Conservation (phyloP, 2,113 vertebrate genomes). For the pig (Sus scrofa) region DNA sequence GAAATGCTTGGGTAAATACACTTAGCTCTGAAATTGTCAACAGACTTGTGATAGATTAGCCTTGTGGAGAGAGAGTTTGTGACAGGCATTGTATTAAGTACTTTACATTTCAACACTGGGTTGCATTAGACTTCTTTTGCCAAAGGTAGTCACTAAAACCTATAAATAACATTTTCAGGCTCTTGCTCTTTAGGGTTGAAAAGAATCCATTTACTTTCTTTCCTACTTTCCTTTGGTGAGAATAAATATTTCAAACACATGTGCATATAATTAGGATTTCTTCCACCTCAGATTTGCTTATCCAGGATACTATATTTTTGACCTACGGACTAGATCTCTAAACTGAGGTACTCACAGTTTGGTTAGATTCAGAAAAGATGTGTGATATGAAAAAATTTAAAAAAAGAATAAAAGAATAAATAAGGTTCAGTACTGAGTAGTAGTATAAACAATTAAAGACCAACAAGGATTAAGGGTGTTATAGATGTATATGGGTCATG, state of each 20-base stretch:
- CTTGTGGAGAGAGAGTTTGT: neutral
- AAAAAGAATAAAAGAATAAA: neutral
- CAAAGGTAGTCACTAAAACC: slow-evolving; percentile 49
- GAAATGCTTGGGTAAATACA: neutral
- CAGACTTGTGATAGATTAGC: neutral
- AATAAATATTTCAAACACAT: slow-evolving; percentile 33
- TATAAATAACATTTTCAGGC: neutral
- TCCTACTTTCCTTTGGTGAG: neutral
- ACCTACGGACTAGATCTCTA: neutral
- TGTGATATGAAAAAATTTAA: neutral
- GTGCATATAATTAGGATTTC: neutral
- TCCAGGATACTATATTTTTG: neutral
- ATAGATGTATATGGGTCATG: neutral
- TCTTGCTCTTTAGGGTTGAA: neutral
- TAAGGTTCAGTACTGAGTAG: neutral
- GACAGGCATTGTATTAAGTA: neutral
- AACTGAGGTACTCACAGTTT: neutral
- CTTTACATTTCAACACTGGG: neutral
- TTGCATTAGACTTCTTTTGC: neutral
- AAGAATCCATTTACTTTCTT: neutral
- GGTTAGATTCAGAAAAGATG: slow-evolving; percentile 44
- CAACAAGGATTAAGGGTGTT: slow-evolving; percentile 12
- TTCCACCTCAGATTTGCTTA: neutral
- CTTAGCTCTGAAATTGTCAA: neutral
- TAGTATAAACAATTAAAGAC: slow-evolving; percentile 26